phyloP scores from a whole-genome alignment of 2,888 invertebrate genomes.

The Idaea biselata region DNA sequence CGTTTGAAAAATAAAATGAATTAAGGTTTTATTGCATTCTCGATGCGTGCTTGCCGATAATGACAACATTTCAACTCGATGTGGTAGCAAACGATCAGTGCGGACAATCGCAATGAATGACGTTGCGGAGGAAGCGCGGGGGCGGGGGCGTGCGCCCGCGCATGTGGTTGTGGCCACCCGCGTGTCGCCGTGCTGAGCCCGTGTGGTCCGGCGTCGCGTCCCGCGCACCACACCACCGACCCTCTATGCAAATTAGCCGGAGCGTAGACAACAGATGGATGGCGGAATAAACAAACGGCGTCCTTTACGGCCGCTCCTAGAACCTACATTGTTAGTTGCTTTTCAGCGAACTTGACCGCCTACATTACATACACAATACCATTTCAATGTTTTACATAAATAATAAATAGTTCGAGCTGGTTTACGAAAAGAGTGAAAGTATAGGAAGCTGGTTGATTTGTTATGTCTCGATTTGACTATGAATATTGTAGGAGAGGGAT shows the following conservation, averaged over 20 bases:
- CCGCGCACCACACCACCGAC: conserved; percentile 41
- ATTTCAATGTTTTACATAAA: not conserved
- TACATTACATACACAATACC: not conserved
- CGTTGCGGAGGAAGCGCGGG: conserved; percentile 54
- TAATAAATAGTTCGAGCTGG: not conserved
- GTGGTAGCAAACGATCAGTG: conserved; percentile 71
- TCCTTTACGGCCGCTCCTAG: conserved; percentile 60
- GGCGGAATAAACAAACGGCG: conserved; percentile 78
- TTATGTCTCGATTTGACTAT: not conserved
- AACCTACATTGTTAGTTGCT: conserved; percentile 20
- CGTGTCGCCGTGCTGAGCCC: conserved; percentile 76
- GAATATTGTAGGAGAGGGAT: not conserved
- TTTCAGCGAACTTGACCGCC: conserved; percentile 1
- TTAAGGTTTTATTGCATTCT: conserved; percentile 64
- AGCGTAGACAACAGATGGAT: conserved; percentile 80
- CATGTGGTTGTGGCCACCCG: conserved; percentile 80
- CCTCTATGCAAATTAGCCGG: conserved; percentile 80
- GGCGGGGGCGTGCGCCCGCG: conserved; percentile 62
- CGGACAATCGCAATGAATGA: conserved; percentile 79
- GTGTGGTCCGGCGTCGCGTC: conserved; percentile 74
- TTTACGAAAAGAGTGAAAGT: not conserved
- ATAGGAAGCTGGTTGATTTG: not conserved
- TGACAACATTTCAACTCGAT: conserved; percentile 75
- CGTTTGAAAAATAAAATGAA: conserved; percentile 46
- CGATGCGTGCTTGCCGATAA: conserved; percentile 69